phyloP scores from a whole-genome alignment of 1,140 invertebrate species.

The Hermetia illucens region DNA sequence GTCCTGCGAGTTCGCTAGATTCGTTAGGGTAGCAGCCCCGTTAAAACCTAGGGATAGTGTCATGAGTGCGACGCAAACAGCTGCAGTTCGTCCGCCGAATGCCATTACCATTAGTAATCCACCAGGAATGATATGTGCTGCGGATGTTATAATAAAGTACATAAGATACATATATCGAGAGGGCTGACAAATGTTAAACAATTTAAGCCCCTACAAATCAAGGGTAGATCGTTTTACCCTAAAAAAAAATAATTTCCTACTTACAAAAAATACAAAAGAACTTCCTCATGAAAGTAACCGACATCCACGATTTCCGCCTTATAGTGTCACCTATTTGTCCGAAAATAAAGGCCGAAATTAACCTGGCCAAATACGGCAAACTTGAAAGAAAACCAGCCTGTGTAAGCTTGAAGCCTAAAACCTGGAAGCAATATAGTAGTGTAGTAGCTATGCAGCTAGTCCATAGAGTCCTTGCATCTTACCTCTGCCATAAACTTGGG shows the following conservation, averaged over 20 bases:
- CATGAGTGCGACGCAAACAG: conserved; percentile 46
- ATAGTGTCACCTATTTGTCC: conserved; percentile 49
- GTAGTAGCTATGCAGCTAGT: too few species aligned
- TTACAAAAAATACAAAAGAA: conserved; percentile 53
- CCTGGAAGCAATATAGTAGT: conserved; percentile 28
- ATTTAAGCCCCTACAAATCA: too few species aligned
- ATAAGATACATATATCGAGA: too few species aligned
- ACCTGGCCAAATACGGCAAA: conserved; percentile 48
- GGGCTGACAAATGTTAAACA: too few species aligned
- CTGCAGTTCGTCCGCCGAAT: conserved; percentile 48
- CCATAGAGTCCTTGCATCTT: too few species aligned
- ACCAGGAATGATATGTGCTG: conserved; percentile 57
- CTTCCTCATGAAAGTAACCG: conserved; percentile 49
- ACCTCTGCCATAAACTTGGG: conserved; percentile 73
- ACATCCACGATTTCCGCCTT: conserved; percentile 38
- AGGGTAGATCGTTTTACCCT: neutral
- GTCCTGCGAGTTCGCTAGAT: conserved; percentile 63
- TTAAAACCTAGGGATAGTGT: conserved; percentile 64
- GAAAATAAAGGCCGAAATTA: conserved; percentile 48
- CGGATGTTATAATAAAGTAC: conserved; percentile 13
- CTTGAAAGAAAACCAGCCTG: conserved; percentile 54
- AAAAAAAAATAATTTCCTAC: conserved; percentile 13
- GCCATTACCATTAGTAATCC: conserved; percentile 46
- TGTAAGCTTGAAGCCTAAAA: conserved; percentile 70
- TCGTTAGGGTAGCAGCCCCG: conserved; percentile 70